Evolutionary conservation across 2,113 vertebrate genomes (phyloP).

Genomic region (Protomyctophum bolini): DNA sequence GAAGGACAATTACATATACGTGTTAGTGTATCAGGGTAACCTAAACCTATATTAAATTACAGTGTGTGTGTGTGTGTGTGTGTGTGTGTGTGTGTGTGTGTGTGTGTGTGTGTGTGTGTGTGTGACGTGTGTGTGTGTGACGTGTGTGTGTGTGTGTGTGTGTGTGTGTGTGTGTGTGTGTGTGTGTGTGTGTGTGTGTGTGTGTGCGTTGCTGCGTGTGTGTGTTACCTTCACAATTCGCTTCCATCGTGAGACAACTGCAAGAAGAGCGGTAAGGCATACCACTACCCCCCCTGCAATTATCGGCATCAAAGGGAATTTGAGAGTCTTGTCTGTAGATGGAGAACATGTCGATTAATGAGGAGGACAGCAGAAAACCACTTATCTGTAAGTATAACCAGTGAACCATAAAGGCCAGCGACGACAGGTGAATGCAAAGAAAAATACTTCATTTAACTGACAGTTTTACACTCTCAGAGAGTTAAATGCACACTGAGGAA

Average conservation of each 20-base stretch:
- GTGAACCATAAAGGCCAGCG: too few relatives aligned
- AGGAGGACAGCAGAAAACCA: neutral
- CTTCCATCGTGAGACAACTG: constrained; percentile 63
- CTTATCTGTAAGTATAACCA: too few relatives aligned
- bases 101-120: neutral
- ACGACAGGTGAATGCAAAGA: too few relatives aligned
- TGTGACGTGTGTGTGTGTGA: neutral
- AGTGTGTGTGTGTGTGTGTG: neutral
- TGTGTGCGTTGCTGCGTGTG: neutral
- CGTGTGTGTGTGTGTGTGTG: neutral
- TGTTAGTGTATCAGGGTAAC: neutral
- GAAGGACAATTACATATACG: neutral
- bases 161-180: neutral
- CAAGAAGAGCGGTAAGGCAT: constrained; percentile 63
- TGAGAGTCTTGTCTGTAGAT: constrained; percentile 62
- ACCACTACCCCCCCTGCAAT: constrained; percentile 77
- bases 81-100: neutral
- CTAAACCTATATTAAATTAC: neutral
- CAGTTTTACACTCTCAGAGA: too few relatives aligned
- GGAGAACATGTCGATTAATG: constrained; percentile 7
- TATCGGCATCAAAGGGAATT: constrained; percentile 71
- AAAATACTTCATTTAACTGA: too few relatives aligned
- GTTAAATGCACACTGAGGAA: too few relatives aligned
- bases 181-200: neutral
- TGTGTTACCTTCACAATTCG: constrained; percentile 63